These are phyloP conservation scores for Triplophysa bombifrons DNA, from an alignment of 2,797 vertebrate genomes.

Conservation along the genomic window DNA sequence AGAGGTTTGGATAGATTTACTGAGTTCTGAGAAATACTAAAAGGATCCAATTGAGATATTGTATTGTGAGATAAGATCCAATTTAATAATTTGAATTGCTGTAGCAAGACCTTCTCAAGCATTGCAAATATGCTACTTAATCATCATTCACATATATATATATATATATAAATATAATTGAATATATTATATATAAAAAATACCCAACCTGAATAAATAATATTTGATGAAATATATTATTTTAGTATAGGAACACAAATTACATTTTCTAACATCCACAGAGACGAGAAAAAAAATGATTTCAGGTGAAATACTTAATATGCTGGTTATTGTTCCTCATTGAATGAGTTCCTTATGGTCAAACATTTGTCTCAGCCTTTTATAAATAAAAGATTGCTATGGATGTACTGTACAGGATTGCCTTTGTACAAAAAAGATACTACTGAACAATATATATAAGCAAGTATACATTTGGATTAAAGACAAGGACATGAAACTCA, in stretches of 20 bases:
- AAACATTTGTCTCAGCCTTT: constrained; percentile 40
- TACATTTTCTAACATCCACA: constrained; percentile 10
- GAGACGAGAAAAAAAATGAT: background rate
- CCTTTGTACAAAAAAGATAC: constrained; percentile 17
- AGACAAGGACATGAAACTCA: constrained; percentile 7
- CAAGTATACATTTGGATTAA: constrained; percentile 20
- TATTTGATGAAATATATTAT: background rate
- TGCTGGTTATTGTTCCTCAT: constrained; percentile 63
- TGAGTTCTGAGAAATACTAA: background rate
- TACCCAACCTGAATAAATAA: background rate
- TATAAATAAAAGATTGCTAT: constrained; percentile 54
- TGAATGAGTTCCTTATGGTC: constrained; percentile 16
- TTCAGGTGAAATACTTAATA: constrained; percentile 73
- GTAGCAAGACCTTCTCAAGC: background rate
- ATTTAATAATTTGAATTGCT: background rate
- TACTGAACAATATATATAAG: background rate
- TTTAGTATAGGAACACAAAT: background rate
- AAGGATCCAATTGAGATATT: background rate
- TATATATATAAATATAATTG: background rate
- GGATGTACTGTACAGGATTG: constrained; percentile 29
- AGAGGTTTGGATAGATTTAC: constrained; percentile 1
- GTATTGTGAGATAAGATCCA: no score
- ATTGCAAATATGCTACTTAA: background rate
- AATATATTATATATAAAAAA: background rate
- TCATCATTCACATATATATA: background rate